Evolutionary conservation across 37 sponge, comb jelly and placozoan genomes (phyloP).

Genomic region (Oopsacas minuta): DNA sequence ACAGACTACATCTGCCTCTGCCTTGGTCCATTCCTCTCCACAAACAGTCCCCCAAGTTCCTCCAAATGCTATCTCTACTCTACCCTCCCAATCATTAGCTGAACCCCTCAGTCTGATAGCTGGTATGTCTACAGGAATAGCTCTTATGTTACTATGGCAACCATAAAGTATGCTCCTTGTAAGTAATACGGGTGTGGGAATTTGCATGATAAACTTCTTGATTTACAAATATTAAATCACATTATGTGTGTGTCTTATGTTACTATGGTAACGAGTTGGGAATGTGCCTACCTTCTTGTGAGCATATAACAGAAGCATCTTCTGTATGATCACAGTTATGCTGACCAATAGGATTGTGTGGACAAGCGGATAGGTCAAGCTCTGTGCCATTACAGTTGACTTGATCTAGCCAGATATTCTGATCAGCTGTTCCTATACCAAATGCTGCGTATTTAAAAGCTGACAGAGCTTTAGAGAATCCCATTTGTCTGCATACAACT

Average conservation of each 20-base stretch:
- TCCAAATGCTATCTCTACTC: conserved; percentile 17
- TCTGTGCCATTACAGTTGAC: conserved; percentile 25
- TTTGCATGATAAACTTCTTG: no score
- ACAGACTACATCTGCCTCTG: conserved; percentile 20
- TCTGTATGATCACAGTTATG: conserved; percentile 23
- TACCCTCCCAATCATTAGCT: not conserved
- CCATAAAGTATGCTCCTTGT: no score
- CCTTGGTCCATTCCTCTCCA: conserved; percentile 18
- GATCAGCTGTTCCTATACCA: not conserved
- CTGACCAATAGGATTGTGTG: conserved; percentile 7
- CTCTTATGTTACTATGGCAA: no score
- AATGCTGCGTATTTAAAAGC: not conserved
- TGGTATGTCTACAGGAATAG: not conserved
- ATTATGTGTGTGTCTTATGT: no score
- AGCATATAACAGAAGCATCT: conserved; percentile 23
- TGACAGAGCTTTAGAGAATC: conserved; percentile 18
- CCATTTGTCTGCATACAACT: conserved; percentile 43
- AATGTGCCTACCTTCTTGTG: conserved; percentile 21
- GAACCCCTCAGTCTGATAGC: conserved; percentile 22
- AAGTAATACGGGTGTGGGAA: no score
- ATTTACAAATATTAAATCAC: no score
- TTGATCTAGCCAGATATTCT: conserved; percentile 22
- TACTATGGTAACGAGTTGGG: no score
- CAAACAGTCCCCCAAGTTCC: conserved; percentile 29
- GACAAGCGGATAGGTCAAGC: not conserved